A percentile compares a stretch with the other conserved stretches of the same genome.
Evolutionary conservation across 2,113 vertebrate genomes (phyloP).

Genomic region (Lamprotornis superbus): DNA sequence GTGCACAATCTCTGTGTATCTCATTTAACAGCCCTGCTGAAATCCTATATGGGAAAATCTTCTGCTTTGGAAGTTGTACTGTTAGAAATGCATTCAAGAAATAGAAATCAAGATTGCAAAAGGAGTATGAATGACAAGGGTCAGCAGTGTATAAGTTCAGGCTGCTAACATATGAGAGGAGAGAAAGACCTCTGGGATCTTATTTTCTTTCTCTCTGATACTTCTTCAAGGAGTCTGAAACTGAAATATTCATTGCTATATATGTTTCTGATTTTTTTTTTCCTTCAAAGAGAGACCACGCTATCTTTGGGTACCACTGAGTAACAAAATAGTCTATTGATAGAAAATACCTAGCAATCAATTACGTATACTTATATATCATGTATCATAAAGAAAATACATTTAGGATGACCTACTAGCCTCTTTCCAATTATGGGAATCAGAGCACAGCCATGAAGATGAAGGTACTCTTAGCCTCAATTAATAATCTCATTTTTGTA

Average conservation of each 20-base stretch:
- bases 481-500: neutral
- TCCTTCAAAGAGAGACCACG: neutral
- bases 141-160: neutral
- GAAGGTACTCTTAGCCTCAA: neutral
- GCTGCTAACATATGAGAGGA: neutral
- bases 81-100: neutral
- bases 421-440: neutral
- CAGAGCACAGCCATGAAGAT: neutral
- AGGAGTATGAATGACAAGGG: neutral
- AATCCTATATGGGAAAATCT: neutral
- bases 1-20: neutral
- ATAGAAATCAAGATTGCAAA: neutral
- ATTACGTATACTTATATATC: neutral
- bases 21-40: neutral
- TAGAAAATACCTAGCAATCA: neutral
- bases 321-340: neutral
- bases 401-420: neutral
- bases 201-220: slow-evolving; percentile 7
- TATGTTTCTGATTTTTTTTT: neutral
- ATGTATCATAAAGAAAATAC: neutral
- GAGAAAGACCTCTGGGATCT: neutral
- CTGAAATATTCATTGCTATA: slow-evolving; percentile 14
- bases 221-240: neutral
- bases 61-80: neutral
- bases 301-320: neutral